A percentile compares a stretch with the other conserved stretches of the same genome.
Evolutionary conservation across 1,140 invertebrate genomes (phyloP).

Genomic region (Apis laboriosa): DNA sequence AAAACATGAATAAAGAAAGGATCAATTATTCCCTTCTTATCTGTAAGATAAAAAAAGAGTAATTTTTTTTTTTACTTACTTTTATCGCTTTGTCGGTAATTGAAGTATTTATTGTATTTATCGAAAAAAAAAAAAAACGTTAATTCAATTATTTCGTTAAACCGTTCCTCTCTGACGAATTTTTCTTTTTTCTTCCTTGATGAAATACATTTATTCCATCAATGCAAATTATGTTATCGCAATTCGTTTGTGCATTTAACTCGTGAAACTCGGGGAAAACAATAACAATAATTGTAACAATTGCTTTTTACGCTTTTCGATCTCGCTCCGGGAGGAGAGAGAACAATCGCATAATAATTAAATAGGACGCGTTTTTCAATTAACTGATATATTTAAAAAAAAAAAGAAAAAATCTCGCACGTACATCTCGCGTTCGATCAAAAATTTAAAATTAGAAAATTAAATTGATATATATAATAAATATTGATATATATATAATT

Average conservation of each 20-base stretch:
- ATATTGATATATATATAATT: no score
- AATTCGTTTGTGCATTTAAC: background rate
- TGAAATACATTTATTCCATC: background rate
- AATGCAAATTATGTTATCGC: conserved; percentile 3
- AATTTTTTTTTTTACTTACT: no score
- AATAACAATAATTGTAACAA: background rate
- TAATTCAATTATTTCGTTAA: background rate
- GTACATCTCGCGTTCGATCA: no score
- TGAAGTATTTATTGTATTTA: background rate
- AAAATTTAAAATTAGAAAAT: no score
- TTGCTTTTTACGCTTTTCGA: background rate
- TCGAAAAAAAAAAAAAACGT: background rate
- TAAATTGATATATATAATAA: no score
- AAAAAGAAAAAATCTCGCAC: background rate
- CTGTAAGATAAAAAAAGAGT: no score
- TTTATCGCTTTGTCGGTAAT: background rate
- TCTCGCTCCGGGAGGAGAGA: background rate
- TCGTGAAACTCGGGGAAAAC: background rate
- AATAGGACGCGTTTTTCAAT: background rate
- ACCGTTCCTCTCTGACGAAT: background rate
- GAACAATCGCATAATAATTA: background rate
- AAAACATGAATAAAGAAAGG: no score
- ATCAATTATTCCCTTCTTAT: no score
- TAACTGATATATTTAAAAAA: background rate
- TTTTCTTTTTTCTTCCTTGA: background rate